These are phyloP conservation scores for Rhabdomys pumilio DNA, from an alignment of 2,797 vertebrate genomes.

Conservation along the genomic window DNA sequence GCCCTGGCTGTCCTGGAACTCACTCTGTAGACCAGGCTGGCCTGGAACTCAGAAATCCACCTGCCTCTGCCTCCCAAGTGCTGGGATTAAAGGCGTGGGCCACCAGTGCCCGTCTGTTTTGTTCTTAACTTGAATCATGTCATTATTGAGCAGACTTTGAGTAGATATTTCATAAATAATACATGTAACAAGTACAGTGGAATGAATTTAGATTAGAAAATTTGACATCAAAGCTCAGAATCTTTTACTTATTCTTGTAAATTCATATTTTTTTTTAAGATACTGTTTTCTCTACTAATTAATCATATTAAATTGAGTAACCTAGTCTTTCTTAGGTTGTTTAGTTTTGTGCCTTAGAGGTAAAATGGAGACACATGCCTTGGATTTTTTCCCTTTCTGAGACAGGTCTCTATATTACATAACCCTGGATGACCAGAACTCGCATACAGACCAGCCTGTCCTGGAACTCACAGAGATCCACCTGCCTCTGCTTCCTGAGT, in stretches of 20 bases:
- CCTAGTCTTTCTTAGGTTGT: constrained; percentile 55
- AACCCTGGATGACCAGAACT: neutral
- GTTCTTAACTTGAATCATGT: constrained; percentile 22
- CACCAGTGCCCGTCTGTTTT: neutral
- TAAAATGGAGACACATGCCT: constrained; percentile 62
- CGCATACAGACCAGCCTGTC: neutral
- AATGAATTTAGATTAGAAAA: constrained; percentile 64
- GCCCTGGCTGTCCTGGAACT: too few species aligned
- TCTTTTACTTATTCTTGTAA: constrained; percentile 62
- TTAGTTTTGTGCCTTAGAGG: constrained; percentile 31
- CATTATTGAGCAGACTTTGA: constrained; percentile 60
- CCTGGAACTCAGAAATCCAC: too few species aligned
- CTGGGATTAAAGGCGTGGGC: too few species aligned
- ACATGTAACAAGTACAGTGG: constrained; percentile 36
- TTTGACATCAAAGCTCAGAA: constrained; percentile 30
- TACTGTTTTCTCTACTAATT: constrained; percentile 37
- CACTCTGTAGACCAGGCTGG: too few species aligned
- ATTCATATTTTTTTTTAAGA: constrained; percentile 39
- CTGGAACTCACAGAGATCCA: neutral
- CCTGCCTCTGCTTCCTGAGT: neutral
- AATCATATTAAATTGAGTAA: constrained; percentile 12
- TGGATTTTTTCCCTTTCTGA: neutral
- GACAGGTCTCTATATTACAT: too few species aligned
- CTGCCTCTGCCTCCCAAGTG: too few species aligned
- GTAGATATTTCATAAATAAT: constrained; percentile 42